These are phyloP conservation scores for Cuculus canorus DNA, from an alignment of 2,797 vertebrate genomes.

Conservation along the genomic window DNA sequence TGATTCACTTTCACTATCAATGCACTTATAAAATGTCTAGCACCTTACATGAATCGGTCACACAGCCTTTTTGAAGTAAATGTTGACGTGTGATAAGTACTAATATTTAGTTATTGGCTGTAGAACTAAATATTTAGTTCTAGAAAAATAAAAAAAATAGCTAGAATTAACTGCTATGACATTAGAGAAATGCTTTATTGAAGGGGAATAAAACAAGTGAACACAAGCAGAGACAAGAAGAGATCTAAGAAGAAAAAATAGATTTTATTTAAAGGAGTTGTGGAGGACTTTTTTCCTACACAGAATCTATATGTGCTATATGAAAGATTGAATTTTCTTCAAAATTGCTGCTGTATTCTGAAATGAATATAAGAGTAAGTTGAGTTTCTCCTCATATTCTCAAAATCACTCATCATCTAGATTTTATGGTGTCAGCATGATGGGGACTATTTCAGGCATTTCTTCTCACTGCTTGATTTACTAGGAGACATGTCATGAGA, in stretches of 20 bases:
- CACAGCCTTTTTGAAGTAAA: not conserved
- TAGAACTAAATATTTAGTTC: not conserved
- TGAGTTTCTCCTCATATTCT: slow-evolving; percentile 2
- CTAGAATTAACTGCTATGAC: not conserved
- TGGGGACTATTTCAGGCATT: slow-evolving; percentile 39
- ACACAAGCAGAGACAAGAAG: not conserved
- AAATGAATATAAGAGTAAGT: not conserved
- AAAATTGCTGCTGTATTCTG: not conserved
- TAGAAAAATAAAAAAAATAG: no score
- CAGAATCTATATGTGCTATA: not conserved
- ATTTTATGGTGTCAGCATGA: slow-evolving; percentile 25
- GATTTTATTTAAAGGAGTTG: not conserved
- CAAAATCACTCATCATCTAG: not conserved
- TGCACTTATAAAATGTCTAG: not conserved
- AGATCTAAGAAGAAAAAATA: not conserved
- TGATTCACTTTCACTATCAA: not conserved
- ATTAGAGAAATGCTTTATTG: not conserved
- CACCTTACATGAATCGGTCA: not conserved
- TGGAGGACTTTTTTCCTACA: not conserved
- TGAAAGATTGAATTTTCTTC: not conserved
- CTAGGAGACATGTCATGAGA: slow-evolving; percentile 32
- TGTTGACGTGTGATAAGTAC: not conserved
- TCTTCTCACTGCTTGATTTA: slow-evolving; percentile 28
- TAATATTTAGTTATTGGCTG: not conserved
- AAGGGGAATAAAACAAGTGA: not conserved